These are phyloP conservation scores for Psittacula echo DNA, from an alignment of 2,797 vertebrate genomes.

Conservation along the genomic window DNA sequence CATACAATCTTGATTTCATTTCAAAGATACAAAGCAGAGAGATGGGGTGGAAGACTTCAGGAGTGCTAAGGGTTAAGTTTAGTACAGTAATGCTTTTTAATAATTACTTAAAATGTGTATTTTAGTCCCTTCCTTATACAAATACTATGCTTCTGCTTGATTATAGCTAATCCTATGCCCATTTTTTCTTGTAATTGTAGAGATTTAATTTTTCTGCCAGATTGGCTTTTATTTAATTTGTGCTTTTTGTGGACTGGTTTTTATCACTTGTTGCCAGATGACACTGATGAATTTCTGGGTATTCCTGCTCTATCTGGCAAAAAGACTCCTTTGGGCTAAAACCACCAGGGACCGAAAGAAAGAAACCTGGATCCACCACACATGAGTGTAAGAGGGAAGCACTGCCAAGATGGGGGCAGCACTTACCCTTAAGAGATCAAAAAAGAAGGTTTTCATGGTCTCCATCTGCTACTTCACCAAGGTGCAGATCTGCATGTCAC, in stretches of 20 bases:
- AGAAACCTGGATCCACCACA: rapidly evolving
- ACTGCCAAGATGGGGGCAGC: not conserved
- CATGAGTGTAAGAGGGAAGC: rapidly evolving
- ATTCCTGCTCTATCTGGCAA: not conserved
- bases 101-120: not conserved
- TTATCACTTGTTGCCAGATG: not conserved
- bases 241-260: not conserved
- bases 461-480: not conserved
- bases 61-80: not conserved
- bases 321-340: not conserved
- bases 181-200: not conserved
- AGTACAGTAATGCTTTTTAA: not conserved
- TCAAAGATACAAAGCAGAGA: not conserved
- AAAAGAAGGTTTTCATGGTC: not conserved
- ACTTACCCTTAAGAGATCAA: not conserved
- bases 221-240: not conserved
- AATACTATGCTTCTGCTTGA: not conserved
- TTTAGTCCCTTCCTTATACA: not conserved
- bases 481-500: not conserved
- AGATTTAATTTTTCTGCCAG: not conserved
- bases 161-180: not conserved
- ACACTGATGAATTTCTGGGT: not conserved
- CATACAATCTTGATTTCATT: not conserved
- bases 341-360: not conserved
- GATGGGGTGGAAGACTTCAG: not conserved